Evolutionary conservation across 2,113 vertebrate genomes (phyloP), one percentile per base, ranked within the genome.

Genomic region (Hucho hucho): DNA sequence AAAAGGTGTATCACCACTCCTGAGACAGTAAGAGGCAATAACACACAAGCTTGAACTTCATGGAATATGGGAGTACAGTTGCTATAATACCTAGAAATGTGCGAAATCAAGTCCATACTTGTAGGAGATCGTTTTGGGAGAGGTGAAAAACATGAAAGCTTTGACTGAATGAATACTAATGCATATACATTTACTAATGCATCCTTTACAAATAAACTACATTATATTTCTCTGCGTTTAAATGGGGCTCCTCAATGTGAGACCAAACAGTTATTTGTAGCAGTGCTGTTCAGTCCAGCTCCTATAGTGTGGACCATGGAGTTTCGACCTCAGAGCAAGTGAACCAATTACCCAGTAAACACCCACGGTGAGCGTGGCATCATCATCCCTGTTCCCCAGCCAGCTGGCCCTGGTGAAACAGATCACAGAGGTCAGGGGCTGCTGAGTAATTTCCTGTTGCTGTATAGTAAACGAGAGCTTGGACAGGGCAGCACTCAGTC

Each of bases 401-500:
- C 24, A 14, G 63, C 24, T 64, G 25, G 3, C 25, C 9, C 12
- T 25, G 25, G 24, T 64, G 11, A 26, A n/a, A 16, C 12, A 64
- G 63, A 64, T 14, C 24, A 28, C 63, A 28, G 63, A 11, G 24
- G 6, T 64, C 63, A 64, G n/a, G 18, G 18, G 6, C 5, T 20
- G 13, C 53, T 18, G 1, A 25, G 11, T 64, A n/a, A 64, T n/a
- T 28, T 64, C 24, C 63, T 16, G 3, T n/a, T 61, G n/a, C n/a
- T 61, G 58, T 61, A 14, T 14, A 53, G 47, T 13, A 53, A 53
- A 53, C 4, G 16, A 18, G 47, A 53, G 13, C 47, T 18, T 53
- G 14, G 47, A 18, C 47, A 53, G 47, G 47, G 12, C 47, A 81
- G 79, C 47, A 49, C 14, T 16, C 47, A 87, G 80, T 85, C 46